Conservation (phyloP, 1,140 invertebrate genomes). For the Drosophila quadrilineata region DNA sequence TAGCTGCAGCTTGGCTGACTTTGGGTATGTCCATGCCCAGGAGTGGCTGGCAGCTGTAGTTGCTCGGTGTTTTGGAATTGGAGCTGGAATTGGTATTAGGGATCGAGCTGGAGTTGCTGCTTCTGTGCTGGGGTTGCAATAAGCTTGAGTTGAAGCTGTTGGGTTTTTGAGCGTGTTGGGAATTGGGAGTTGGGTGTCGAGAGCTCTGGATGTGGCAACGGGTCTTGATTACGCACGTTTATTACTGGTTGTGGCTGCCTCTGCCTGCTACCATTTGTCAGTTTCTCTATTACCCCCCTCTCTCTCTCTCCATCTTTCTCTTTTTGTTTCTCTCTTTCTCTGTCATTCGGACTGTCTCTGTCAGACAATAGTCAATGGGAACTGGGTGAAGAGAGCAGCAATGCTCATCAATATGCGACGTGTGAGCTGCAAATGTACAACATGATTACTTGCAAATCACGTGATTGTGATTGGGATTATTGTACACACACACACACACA, state of each 20-base stretch:
- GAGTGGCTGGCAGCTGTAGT: not conserved
- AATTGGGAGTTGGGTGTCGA: too few relatives aligned
- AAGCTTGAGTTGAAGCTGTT: too few relatives aligned
- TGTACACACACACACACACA: slow-evolving; percentile 28
- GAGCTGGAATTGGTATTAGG: not conserved
- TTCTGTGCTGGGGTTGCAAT: too few relatives aligned
- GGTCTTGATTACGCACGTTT: slow-evolving; percentile 75
- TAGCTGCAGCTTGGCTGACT: slow-evolving; percentile 19
- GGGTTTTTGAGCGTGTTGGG: too few relatives aligned
- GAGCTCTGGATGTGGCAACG: slow-evolving; percentile 12
- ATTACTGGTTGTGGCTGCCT: slow-evolving; percentile 52
- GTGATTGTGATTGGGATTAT: slow-evolving; percentile 69
- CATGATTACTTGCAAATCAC: slow-evolving; percentile 78
- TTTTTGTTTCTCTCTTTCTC: too few relatives aligned
- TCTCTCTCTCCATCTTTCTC: too few relatives aligned
- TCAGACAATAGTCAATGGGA: too few relatives aligned
- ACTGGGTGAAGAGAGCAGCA: not conserved
- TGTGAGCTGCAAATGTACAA: slow-evolving; percentile 66
- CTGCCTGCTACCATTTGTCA: not conserved
- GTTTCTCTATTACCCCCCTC: too few relatives aligned
- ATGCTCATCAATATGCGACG: slow-evolving; percentile 65
- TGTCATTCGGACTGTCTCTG: not conserved
- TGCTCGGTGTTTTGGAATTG: not conserved
- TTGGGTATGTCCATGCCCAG: not conserved
- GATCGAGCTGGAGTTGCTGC: not conserved